Conservation (phyloP, 92 coral and sea anemone species). For the Paragorgia papillata region DNA sequence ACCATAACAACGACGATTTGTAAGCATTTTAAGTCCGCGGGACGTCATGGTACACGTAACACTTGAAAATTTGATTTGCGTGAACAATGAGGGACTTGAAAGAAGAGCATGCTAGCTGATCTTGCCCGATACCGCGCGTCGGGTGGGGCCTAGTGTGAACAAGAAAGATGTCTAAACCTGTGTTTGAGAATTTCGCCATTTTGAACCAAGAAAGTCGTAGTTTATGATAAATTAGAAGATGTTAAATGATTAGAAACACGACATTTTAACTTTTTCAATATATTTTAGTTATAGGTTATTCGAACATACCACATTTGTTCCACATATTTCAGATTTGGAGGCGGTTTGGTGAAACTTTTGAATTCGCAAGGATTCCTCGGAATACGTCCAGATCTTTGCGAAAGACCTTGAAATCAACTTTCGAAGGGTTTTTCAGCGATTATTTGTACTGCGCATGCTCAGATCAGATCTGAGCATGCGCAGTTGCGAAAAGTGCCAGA, state of each 20-base stretch:
- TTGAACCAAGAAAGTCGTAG: slow-evolving; percentile 82
- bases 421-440: slow-evolving; percentile 67
- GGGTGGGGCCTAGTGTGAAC: slow-evolving; percentile 91
- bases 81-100: slow-evolving; percentile 95
- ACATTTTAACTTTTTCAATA: slow-evolving; percentile 56
- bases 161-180: slow-evolving; percentile 72
- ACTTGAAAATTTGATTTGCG: slow-evolving; percentile 83
- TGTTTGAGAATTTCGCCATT: slow-evolving; percentile 95
- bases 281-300: slow-evolving; percentile 50
- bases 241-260: slow-evolving; percentile 58
- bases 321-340: slow-evolving; percentile 61
- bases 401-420: slow-evolving; percentile 64
- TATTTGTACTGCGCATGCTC: slow-evolving; percentile 92
- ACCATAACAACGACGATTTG: slow-evolving; percentile 11
- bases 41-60: slow-evolving; percentile 88
- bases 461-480: slow-evolving; percentile 96
- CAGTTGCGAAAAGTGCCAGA: slow-evolving; percentile 79
- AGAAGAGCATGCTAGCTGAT: slow-evolving; percentile 72
- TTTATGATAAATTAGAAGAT: slow-evolving; percentile 72
- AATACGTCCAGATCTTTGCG: slow-evolving; percentile 6
- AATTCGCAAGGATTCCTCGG: slow-evolving; percentile 95
- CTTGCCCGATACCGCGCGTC: slow-evolving; percentile 79
- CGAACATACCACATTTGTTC: slow-evolving; percentile 33
- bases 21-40: slow-evolving; percentile 25
- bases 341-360: slow-evolving; percentile 73